Evolutionary conservation across 2,113 vertebrate species (phyloP).

Genomic region (Pituophis catenifer): DNA sequence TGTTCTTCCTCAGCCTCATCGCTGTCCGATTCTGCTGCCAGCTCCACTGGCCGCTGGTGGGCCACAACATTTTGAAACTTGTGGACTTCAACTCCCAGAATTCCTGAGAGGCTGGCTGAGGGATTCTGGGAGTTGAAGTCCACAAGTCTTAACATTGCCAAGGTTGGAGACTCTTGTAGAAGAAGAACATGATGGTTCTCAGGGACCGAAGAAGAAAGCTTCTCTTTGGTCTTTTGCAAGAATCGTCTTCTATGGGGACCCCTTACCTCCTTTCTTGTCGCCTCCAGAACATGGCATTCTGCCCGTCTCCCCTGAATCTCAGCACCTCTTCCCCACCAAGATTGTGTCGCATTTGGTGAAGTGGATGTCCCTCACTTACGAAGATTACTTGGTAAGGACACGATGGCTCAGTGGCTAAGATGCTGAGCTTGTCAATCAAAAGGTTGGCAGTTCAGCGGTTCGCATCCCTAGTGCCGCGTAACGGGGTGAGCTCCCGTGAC

Average conservation of each 20-base stretch:
- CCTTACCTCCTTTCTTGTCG: not conserved
- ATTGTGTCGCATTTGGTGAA: conserved; percentile 86
- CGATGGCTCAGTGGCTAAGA: too few species aligned
- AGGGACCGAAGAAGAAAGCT: not conserved
- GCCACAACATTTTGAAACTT: too few species aligned
- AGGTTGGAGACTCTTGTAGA: not conserved
- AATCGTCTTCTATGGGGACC: not conserved
- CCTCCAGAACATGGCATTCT: conserved; percentile 88
- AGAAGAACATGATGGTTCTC: not conserved
- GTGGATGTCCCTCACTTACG: conserved; percentile 81
- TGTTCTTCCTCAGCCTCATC: too few species aligned
- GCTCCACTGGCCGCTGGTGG: too few species aligned
- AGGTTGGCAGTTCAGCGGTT: too few species aligned
- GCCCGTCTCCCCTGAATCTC: conserved; percentile 88
- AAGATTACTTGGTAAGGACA: conserved; percentile 82
- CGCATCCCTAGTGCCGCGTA: too few species aligned
- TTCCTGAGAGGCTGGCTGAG: too few species aligned
- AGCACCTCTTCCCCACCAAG: conserved; percentile 91
- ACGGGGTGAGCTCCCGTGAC: too few species aligned
- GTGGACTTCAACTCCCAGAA: too few species aligned
- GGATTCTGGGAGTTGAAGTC: too few species aligned
- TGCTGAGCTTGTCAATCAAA: too few species aligned
- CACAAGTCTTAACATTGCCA: not conserved
- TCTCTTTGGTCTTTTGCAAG: not conserved
- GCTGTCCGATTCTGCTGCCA: too few species aligned